Conservation (phyloP, 2,113 vertebrate genomes). For the Onychorhynchus coronatus region DNA sequence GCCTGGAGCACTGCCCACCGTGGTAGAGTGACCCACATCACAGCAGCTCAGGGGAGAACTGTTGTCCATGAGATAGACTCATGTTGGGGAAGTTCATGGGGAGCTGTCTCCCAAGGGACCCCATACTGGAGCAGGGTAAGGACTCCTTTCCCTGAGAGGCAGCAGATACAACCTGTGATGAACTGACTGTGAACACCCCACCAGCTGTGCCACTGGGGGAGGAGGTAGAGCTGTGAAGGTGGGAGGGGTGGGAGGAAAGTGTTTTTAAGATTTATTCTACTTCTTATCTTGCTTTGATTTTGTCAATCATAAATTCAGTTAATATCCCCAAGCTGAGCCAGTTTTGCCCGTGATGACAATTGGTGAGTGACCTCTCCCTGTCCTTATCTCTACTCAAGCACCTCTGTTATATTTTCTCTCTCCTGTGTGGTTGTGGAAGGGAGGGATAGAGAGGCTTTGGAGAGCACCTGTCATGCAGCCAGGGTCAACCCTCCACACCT, state of each 20-base stretch:
- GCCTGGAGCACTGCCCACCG: not conserved
- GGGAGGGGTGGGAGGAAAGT: fast-evolving
- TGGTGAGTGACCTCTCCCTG: not conserved
- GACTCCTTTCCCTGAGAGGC: not conserved
- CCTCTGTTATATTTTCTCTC: not conserved
- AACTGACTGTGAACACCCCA: not conserved
- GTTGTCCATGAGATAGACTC: too few species aligned
- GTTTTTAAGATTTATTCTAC: not conserved
- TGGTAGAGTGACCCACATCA: fast-evolving
- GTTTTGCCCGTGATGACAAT: not conserved
- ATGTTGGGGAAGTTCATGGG: not conserved
- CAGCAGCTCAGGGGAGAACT: fast-evolving
- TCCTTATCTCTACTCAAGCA: not conserved
- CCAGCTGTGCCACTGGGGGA: not conserved
- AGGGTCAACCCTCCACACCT: not conserved
- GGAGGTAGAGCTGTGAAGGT: not conserved
- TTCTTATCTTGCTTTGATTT: not conserved
- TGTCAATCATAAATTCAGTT: not conserved
- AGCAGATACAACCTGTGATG: fast-evolving
- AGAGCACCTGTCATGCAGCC: too few species aligned
- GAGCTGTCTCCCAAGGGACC: not conserved
- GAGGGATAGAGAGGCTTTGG: not conserved
- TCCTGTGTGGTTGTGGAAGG: too few species aligned
- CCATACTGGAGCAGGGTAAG: not conserved
- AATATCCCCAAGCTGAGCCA: not conserved